Conservation (phyloP, 1,140 invertebrate species). For the Nasonia giraulti region DNA sequence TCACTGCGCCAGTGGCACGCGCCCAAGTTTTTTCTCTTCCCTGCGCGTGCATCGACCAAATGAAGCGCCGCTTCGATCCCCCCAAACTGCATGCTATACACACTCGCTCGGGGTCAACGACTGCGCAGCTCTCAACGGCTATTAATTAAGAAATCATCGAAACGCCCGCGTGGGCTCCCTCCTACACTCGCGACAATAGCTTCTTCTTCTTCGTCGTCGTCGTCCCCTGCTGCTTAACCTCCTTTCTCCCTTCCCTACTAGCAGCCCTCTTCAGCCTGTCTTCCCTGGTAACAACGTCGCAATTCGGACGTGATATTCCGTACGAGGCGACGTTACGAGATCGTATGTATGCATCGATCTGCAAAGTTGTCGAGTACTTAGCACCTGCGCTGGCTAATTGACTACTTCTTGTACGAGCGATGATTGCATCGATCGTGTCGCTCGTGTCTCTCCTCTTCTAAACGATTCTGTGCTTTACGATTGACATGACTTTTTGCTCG, state of each 20-base stretch:
- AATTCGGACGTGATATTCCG: neutral
- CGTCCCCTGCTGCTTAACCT: conserved; percentile 19
- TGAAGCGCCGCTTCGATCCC: neutral
- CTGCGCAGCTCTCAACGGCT: neutral
- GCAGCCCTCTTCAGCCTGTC: neutral
- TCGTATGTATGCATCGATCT: neutral
- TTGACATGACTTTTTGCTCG: neutral
- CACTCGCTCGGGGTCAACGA: neutral
- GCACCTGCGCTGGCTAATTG: conserved; percentile 15
- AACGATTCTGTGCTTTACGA: neutral
- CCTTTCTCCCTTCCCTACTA: neutral
- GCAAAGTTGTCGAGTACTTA: neutral
- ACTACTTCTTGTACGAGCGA: neutral
- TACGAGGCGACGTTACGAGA: neutral
- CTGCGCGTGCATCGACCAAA: neutral
- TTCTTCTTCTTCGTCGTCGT: neutral
- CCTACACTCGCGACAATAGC: neutral
- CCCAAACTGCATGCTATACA: neutral
- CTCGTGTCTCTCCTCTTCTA: too few relatives aligned
- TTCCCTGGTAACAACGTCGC: neutral
- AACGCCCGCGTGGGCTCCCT: neutral
- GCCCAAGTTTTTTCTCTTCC: conserved; percentile 28
- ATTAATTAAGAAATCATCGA: conserved; percentile 38
- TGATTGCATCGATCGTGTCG: neutral
- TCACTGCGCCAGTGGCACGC: conserved; percentile 6